Evolutionary conservation across 2,797 vertebrate species (phyloP), one percentile per base, ranked within the genome.

Genomic region (Sebastes steindachneri): DNA sequence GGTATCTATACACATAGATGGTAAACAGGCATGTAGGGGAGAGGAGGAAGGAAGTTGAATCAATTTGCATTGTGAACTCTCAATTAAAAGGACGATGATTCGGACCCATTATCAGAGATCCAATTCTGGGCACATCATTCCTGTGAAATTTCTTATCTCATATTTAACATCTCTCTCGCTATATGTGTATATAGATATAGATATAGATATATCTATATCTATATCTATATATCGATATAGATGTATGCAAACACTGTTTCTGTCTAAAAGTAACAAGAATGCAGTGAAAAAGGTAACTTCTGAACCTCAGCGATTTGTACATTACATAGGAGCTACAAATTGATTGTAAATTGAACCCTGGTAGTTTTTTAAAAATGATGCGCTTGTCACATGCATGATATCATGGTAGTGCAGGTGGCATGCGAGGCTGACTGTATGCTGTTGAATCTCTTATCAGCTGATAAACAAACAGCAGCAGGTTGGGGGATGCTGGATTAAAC

Each of bases 121-220:
- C 3, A 33, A 4, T 45, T 23, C 4, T 23, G 23, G 17, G 29
- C 5, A 10, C 33, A 35, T 28, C 23, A 68, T 17, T 31, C 7
- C 4, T 41, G 15, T 45, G 14, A 9, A n/a, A 55, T 23, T 1
- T 28, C 4, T 48, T 33, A 14, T 41, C 5, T 69, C 29, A 60
- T 29, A 17, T 41, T 12, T 63, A 37, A n/a, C 28, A 21, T 53
- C 3, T 41, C 37, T 41, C 5, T 14, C 4, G 11, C 12, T 41
- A 6, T 15, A 14, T 41, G 0, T 37, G 0, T 26, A 8, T 9
- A 31, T 31, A 9, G 53, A 3, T 33, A 5, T 2, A 5, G 0
- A 31, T 33, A 33, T 3, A 3, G 3, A 10, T 10, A 9, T 11
- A 4, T 10, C 9, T 63, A 3, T n/a, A 3, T 3, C 1, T 10